phyloP scores from a whole-genome alignment of 1,140 invertebrate species.

The Oedothorax gibbosus region DNA sequence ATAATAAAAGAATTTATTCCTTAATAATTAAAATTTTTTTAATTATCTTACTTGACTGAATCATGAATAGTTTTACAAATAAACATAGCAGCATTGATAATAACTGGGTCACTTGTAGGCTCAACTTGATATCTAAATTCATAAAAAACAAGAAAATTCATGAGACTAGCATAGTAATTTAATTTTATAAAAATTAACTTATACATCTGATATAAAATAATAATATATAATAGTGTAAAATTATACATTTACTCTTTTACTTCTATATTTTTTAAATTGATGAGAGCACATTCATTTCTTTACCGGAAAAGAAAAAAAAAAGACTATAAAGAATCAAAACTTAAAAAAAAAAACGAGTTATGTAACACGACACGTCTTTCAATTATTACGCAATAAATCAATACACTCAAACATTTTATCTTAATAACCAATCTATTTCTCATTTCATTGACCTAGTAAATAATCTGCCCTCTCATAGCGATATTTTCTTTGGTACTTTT shows the following conservation, averaged over 20 bases:
- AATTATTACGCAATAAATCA: too few relatives aligned
- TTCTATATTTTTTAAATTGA: not conserved
- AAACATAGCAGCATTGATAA: constrained; percentile 87
- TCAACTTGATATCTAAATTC: constrained; percentile 73
- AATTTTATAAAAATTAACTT: too few relatives aligned
- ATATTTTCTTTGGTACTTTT: too few relatives aligned
- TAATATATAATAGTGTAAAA: not conserved
- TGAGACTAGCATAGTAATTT: not conserved
- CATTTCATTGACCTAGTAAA: too few relatives aligned
- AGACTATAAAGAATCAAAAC: not conserved
- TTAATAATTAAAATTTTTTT: not conserved
- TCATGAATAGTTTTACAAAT: constrained; percentile 90
- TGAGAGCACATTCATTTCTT: too few relatives aligned
- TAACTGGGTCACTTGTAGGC: constrained; percentile 82
- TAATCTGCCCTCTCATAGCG: too few relatives aligned
- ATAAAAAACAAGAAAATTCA: not conserved
- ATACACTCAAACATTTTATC: too few relatives aligned
- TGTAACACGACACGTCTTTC: too few relatives aligned
- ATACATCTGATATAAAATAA: too few relatives aligned
- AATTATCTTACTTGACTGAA: constrained; percentile 81
- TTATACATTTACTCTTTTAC: not conserved
- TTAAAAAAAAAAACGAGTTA: not conserved
- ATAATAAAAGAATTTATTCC: not conserved
- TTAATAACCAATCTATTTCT: too few relatives aligned
- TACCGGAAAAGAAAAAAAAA: not conserved